Percentiles rank a stretch among this genome's conserved stretches.
phyloP scores from a whole-genome alignment of 2,113 vertebrate species.

The Gasterosteus nipponicus region DNA sequence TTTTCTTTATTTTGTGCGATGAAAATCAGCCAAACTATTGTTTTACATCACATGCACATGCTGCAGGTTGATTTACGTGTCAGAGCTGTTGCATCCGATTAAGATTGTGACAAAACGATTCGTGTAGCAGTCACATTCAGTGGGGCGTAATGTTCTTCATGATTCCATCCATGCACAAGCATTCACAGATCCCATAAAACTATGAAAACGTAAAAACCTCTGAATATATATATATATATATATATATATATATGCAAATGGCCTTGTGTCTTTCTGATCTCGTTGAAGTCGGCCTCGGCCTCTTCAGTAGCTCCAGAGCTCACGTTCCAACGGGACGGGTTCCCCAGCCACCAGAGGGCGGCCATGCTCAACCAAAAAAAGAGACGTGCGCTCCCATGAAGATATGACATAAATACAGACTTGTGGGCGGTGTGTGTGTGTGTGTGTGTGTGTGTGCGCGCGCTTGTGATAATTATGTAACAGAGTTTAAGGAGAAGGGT shows the following conservation, averaged over 20 bases:
- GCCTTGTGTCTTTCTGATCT: background rate
- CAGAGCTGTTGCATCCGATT: background rate
- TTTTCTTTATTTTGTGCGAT: background rate
- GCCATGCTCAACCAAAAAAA: background rate
- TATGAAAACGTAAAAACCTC: too few species aligned
- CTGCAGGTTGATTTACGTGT: background rate
- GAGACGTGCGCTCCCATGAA: background rate
- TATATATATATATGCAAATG: too few species aligned
- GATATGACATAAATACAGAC: slow-evolving; percentile 9
- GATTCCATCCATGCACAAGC: too few species aligned
- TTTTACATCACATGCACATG: background rate
- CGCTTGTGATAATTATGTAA: slow-evolving; percentile 50
- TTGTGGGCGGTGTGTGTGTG: slow-evolving; percentile 39
- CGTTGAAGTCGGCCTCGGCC: background rate
- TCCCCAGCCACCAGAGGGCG: slow-evolving; percentile 49
- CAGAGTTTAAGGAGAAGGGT: slow-evolving; percentile 34
- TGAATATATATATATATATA: too few species aligned
- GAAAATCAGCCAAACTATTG: background rate
- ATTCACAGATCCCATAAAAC: too few species aligned
- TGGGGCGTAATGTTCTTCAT: background rate
- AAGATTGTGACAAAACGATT: background rate
- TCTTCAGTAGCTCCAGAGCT: background rate
- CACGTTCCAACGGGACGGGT: background rate
- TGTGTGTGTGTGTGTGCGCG: slow-evolving; percentile 20
- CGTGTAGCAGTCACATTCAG: background rate